Percentiles rank a stretch among this genome's conserved stretches.
Conservation (phyloP, 2,113 vertebrate species). For the Calyptommatus sinebrachiatus region DNA sequence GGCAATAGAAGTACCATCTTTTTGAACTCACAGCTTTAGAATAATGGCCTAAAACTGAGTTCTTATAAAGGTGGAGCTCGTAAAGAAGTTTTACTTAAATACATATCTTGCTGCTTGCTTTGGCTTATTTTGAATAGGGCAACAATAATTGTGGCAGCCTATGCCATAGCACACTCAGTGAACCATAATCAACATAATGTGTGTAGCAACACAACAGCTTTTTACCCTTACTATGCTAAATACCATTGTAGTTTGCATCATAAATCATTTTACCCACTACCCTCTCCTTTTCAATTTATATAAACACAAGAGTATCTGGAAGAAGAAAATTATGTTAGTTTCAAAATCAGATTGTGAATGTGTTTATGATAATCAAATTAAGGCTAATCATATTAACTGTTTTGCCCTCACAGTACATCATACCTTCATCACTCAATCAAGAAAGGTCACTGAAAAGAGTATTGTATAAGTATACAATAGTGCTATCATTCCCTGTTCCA, state of each 20-base stretch:
- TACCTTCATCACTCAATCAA: slow-evolving; percentile 1
- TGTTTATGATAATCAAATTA: not conserved
- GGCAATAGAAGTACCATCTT: too few relatives aligned
- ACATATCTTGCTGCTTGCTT: too few relatives aligned
- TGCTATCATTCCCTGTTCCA: not conserved
- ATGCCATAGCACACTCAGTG: too few relatives aligned
- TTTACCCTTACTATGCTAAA: too few relatives aligned
- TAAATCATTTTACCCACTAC: not conserved
- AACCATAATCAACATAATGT: too few relatives aligned
- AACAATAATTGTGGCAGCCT: too few relatives aligned
- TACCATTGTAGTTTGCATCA: not conserved
- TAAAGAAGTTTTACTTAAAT: too few relatives aligned
- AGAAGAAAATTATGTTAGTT: not conserved
- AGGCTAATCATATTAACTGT: slow-evolving; percentile 7
- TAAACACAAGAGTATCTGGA: not conserved
- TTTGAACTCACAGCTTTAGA: too few relatives aligned
- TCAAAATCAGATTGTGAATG: slow-evolving; percentile 4
- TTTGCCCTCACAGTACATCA: not conserved
- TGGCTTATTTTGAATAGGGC: too few relatives aligned
- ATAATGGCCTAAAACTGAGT: too few relatives aligned
- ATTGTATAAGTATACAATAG: not conserved
- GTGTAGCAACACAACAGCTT: too few relatives aligned
- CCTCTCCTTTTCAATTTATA: not conserved
- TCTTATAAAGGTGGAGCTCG: too few relatives aligned
- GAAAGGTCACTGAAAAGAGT: not conserved